Percentiles rank a stretch among this genome's conserved stretches.
phyloP scores from a whole-genome alignment of 2,797 vertebrate species.

The Microctenopoma stevenorrisi region DNA sequence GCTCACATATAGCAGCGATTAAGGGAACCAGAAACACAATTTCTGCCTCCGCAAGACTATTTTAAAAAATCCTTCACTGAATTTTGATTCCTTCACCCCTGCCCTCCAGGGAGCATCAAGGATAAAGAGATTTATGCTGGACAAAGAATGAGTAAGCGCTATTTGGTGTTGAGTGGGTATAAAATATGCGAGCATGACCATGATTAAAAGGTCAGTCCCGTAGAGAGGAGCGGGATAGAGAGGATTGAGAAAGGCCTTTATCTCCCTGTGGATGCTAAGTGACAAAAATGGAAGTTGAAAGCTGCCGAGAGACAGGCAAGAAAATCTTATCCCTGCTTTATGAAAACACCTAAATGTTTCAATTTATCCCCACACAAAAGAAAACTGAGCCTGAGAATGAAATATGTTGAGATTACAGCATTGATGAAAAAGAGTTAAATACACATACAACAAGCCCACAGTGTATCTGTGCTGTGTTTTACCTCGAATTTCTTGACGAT shows the following conservation, averaged over 20 bases:
- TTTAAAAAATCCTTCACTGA: constrained; percentile 10
- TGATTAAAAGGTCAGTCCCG: constrained; percentile 65
- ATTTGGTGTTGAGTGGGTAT: constrained; percentile 49
- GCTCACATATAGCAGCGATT: constrained; percentile 24
- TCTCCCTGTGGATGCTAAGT: constrained; percentile 50
- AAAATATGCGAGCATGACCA: constrained; percentile 53
- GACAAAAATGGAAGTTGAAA: constrained; percentile 56
- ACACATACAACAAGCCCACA: background rate
- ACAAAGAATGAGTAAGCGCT: constrained; percentile 28
- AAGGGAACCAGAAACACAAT: constrained; percentile 10
- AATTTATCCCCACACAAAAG: constrained; percentile 24
- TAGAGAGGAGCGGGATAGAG: constrained; percentile 40
- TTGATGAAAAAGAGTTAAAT: background rate
- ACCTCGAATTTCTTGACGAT: constrained; percentile 92
- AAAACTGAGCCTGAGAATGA: constrained; percentile 29
- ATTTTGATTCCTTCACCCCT: constrained; percentile 26
- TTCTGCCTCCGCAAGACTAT: constrained; percentile 8
- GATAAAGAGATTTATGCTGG: constrained; percentile 36
- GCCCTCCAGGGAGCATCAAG: constrained; percentile 17
- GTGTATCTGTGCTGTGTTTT: constrained; percentile 39
- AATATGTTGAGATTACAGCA: constrained; percentile 27
- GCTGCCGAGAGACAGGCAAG: constrained; percentile 25
- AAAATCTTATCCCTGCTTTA: constrained; percentile 33
- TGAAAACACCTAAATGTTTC: constrained; percentile 32
- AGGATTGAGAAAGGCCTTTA: constrained; percentile 54